Base-by-base conservation (phyloP, 2,113 vertebrate genomes). In the Xenopus borealis region DNA sequence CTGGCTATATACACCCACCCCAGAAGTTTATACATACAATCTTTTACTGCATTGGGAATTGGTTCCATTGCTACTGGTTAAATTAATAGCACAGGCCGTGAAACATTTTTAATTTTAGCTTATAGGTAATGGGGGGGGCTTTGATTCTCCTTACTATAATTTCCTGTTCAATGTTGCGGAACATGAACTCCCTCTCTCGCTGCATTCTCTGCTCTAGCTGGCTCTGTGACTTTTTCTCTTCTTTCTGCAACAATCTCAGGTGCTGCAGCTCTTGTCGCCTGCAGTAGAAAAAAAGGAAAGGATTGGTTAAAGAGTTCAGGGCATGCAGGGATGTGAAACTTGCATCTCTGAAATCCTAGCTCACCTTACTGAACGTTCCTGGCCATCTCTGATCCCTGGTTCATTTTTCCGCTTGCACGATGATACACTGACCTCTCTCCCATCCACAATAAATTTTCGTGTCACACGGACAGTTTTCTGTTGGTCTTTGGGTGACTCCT, bases 111-210 rank as follows among this genome's bases (percentile, higher is more conserved):
- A 0, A 40, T 40, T 40, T n/a, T n/a, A n/a, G n/a, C n/a, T n/a
- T 40, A 40, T 40, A 9, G 33, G 33, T 40, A 40, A 40, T 40
- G 33, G 33, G 5, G 33, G 5, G 7, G 33, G 8, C 33, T 40
- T 40, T 40, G 33, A 40, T 40, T 2, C 12, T 0, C 0, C 69
- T 87, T 83, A 90, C 90, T 64, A 27, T 86, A 85, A 90, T 92
- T 78, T 92, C 89, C 80, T 89, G 88, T 75, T 89, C 87, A 0
- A 90, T 85, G 76, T 88, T 87, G 2, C 89, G 86, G 18, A 92
- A 88, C 88, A 91, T 85, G 79, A 86, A 81, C 69, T 91, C 89
- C 72, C 87, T 81, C 72, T 91, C 89, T 66, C 89, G 87, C 63
- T 89, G 88, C 18, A 87, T 83, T 59, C 74, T 82, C 78, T 85